Base-by-base conservation (phyloP, 2,797 vertebrate genomes). In the Coccyzus lansbergi region DNA sequence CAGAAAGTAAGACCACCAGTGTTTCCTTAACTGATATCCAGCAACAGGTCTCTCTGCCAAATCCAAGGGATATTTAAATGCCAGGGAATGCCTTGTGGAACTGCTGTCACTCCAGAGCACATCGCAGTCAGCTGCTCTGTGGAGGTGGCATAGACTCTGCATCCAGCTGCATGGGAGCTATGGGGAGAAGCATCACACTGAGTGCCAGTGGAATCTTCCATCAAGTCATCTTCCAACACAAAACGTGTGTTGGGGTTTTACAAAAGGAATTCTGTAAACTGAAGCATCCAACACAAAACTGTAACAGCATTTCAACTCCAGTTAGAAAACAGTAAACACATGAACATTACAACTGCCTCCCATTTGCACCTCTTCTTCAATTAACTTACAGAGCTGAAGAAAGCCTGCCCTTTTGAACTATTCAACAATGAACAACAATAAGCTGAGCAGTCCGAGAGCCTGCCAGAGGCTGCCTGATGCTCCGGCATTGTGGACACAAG, bases 231-330 rank as follows among this genome's bases (percentile, higher is more conserved):
- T 62, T 34, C 53, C 29, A 75, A 60, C 0, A 2, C 19, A 21
- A 24, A 74, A 48, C 0, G 4, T 1, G 4, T 4, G 25, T 0
- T n/a, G 16, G 5, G 26, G 7, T 18, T 55, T 56, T 11, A 40
- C 7, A 14, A 52, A 76, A 59, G 4, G 4, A 22, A 31, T 64
- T 83, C 33, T 68, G 36, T 14, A 64, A 78, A 71, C 12, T 4
- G 17, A 81, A 68, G 58, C 31, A 33, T 51, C 46, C 34, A 90
- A 81, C 24, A 83, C 15, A 65, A 84, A 90, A 20, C 28, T 15
- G 24, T 1, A 22, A 72, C 38, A 48, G 10, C 31, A 3, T 18
- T 85, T 74, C 49, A 75, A 17, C 24, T 70, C 26, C 40, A 59
- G 13, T 4, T 40, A 65, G 22, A 85, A 79, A 51, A 10, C 14